Percentiles rank a stretch among this genome's conserved stretches.
Conservation (phyloP, 2,113 vertebrate species). For the Polypterus bichir region DNA sequence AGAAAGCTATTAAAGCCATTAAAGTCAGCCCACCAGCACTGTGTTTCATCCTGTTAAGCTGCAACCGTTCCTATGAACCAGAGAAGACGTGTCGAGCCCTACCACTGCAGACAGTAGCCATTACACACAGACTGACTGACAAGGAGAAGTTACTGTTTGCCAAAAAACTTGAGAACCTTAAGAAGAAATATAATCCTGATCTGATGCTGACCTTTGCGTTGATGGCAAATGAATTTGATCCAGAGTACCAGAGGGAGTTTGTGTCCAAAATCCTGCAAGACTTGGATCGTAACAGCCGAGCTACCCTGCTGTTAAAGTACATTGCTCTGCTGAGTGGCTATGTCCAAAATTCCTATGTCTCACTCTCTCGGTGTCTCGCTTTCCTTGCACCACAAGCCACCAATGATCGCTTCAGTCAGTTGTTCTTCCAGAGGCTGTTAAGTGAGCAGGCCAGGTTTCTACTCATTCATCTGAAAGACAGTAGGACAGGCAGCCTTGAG, state of each 20-base stretch:
- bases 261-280: constrained; percentile 47
- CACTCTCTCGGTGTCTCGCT: constrained; percentile 64
- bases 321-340: constrained; percentile 64
- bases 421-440: constrained; percentile 40
- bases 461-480: constrained; percentile 58
- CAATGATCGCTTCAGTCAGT: constrained; percentile 25
- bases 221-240: constrained; percentile 57
- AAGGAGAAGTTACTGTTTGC: constrained; percentile 50
- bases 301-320: constrained; percentile 46
- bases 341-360: constrained; percentile 60
- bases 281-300: constrained; percentile 37
- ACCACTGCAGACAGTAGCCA: constrained; percentile 48
- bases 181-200: constrained; percentile 30
- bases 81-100: constrained; percentile 43
- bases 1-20: constrained; percentile 36
- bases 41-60: constrained; percentile 61
- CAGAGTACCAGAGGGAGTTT: constrained; percentile 36
- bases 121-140: constrained; percentile 58
- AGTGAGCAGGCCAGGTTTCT: constrained; percentile 53
- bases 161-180: constrained; percentile 35
- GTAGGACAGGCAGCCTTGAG: constrained; percentile 42
- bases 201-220: constrained; percentile 66
- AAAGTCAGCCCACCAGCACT: constrained; percentile 32
- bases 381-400: constrained; percentile 33
- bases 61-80: constrained; percentile 50